Evolutionary conservation across 30 jellyfish, hydroid and myxozoan genomes (phyloP).

Genomic region (Nemopilema nomurai): DNA sequence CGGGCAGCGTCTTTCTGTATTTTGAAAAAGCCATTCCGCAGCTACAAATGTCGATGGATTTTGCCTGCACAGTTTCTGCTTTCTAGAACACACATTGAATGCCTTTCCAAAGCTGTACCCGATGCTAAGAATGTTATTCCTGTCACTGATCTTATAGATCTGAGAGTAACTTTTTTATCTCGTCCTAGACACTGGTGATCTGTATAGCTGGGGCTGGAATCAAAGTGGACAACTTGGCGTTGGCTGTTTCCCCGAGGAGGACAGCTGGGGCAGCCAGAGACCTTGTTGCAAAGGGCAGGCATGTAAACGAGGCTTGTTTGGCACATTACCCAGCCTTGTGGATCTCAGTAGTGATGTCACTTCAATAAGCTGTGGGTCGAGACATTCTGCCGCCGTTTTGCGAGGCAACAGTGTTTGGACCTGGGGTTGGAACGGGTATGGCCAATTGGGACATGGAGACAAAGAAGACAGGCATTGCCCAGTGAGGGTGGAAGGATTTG

Average conservation of each 20-base stretch:
- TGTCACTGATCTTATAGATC: no score
- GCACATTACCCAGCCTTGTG: constrained; percentile 49
- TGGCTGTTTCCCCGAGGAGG: constrained; percentile 39
- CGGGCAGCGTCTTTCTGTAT: no score
- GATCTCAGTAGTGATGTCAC: constrained; percentile 60
- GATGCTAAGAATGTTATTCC: no score
- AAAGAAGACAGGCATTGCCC: constrained; percentile 51
- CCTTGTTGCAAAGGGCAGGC: constrained; percentile 10
- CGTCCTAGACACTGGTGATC: constrained; percentile 82
- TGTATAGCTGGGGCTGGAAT: constrained; percentile 99
- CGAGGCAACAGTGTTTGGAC: constrained; percentile 68
- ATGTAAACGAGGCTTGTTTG: constrained; percentile 37
- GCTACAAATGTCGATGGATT: no score
- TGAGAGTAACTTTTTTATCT: neutral
- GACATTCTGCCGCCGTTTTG: constrained; percentile 95
- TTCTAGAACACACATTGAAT: no score
- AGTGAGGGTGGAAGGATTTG: neutral
- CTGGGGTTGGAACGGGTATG: constrained; percentile 99
- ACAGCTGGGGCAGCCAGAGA: neutral
- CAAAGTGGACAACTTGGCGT: constrained; percentile 98
- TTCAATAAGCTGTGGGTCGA: constrained; percentile 71
- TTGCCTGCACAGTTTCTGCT: no score
- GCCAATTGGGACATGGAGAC: constrained; percentile 91
- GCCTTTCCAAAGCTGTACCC: no score
- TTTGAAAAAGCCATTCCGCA: no score